These are phyloP conservation scores for Rhynchotus rufescens DNA, from an alignment of 2,797 vertebrate genomes.

Conservation along the genomic window DNA sequence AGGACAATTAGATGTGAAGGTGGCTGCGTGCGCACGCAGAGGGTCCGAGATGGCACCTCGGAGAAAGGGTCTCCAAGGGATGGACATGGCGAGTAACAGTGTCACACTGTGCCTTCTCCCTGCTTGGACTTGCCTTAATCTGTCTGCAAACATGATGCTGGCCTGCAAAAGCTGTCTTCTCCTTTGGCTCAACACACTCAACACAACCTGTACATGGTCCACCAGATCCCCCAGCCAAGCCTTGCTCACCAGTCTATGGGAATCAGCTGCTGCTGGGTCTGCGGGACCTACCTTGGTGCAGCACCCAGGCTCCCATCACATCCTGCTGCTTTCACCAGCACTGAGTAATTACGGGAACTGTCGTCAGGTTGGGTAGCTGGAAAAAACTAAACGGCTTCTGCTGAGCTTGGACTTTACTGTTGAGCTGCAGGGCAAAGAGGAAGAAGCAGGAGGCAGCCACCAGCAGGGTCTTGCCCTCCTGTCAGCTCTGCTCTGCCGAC, in stretches of 20 bases:
- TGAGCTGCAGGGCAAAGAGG: not conserved
- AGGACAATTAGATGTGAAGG: rapidly evolving
- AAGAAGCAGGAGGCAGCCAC: not conserved
- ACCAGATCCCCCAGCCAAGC: not conserved
- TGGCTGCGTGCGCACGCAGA: not conserved
- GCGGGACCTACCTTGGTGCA: rapidly evolving
- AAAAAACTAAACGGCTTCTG: not conserved
- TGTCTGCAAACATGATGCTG: not conserved
- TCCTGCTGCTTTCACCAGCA: not conserved
- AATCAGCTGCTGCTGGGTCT: not conserved
- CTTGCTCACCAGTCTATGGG: not conserved
- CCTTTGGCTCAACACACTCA: not conserved
- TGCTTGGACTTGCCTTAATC: not conserved
- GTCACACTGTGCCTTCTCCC: rapidly evolving
- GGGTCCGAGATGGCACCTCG: not conserved
- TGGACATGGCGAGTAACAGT: rapidly evolving
- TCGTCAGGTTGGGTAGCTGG: not conserved
- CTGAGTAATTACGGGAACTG: rapidly evolving
- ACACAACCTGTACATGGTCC: rapidly evolving
- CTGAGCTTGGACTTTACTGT: not conserved
- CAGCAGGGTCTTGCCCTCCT: rapidly evolving
- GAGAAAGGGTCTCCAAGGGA: not conserved
- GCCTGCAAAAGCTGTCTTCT: not conserved
- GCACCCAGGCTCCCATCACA: not conserved
- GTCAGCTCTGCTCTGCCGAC: not conserved